phyloP scores from a whole-genome alignment of 64 coral and sea anemone species.

The Exaiptasia diaphana region DNA sequence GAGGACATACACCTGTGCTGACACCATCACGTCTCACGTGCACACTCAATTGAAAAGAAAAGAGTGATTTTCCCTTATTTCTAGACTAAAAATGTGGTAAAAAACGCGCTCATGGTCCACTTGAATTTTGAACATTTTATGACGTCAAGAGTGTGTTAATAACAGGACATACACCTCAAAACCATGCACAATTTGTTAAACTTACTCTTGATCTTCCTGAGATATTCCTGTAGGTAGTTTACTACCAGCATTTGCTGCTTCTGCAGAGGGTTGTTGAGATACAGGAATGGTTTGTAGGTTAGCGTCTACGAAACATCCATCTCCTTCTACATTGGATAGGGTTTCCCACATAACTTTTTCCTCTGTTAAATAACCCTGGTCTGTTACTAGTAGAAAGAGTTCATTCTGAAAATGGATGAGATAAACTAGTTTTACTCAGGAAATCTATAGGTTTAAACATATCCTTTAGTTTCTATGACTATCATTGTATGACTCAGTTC shows the following conservation, averaged over 20 bases:
- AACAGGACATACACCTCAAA: too few relatives aligned
- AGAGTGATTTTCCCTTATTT: too few relatives aligned
- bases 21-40: too few relatives aligned
- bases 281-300: conserved; percentile 63
- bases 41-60: too few relatives aligned
- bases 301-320: conserved; percentile 84
- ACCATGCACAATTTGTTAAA: neutral
- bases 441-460: too few relatives aligned
- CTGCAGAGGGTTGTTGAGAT: conserved; percentile 1
- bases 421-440: neutral
- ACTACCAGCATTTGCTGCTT: neutral
- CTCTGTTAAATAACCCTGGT: conserved; percentile 95
- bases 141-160: too few relatives aligned
- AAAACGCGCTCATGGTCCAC: too few relatives aligned
- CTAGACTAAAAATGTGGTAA: too few relatives aligned
- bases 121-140: too few relatives aligned
- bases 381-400: conserved; percentile 87
- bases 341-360: conserved; percentile 95
- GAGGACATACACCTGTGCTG: too few relatives aligned
- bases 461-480: too few relatives aligned
- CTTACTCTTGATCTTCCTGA: conserved; percentile 98
- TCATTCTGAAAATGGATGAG: conserved; percentile 61
- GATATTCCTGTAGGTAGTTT: conserved; percentile 32
- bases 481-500: too few relatives aligned
- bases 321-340: conserved; percentile 89